Percentiles rank a stretch among this genome's conserved stretches.
phyloP scores from a whole-genome alignment of 1,140 invertebrate species.

The Mesaphorura yosii region DNA sequence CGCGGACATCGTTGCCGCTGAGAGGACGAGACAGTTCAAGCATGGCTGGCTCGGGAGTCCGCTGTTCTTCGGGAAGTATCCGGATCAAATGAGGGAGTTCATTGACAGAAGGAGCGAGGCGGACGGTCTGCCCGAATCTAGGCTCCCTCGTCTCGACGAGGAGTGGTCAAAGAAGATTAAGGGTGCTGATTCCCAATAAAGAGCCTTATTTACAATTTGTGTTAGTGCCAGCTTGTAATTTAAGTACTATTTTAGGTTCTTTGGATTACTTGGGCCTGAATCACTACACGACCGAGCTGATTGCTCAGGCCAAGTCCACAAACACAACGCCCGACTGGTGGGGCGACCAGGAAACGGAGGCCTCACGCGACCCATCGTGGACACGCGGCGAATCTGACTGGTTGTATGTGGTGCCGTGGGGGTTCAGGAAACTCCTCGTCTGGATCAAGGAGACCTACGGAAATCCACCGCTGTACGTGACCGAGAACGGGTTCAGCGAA shows the following conservation, averaged over 20 bases:
- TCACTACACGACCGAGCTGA: constrained; percentile 19
- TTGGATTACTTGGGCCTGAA: constrained; percentile 17
- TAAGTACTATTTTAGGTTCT: constrained; percentile 1
- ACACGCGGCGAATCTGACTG: not conserved
- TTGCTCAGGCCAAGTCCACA: constrained; percentile 12
- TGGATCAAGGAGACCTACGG: constrained; percentile 31
- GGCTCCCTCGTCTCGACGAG: constrained; percentile 40
- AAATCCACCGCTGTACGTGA: constrained; percentile 28
- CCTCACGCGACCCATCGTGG: constrained; percentile 2
- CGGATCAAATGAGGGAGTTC: constrained; percentile 44
- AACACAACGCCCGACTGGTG: not conserved
- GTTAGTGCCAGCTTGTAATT: not conserved
- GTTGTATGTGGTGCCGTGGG: constrained; percentile 36
- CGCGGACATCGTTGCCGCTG: constrained; percentile 13
- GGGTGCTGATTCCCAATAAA: not conserved
- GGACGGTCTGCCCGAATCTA: constrained; percentile 41
- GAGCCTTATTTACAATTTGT: not conserved
- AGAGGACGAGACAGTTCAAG: constrained; percentile 23
- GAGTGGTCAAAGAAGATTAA: constrained; percentile 31
- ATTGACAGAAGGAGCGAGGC: constrained; percentile 42
- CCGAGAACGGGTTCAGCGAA: constrained; percentile 32
- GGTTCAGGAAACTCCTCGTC: constrained; percentile 25
- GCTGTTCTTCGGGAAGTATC: constrained; percentile 35
- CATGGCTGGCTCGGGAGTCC: constrained; percentile 8
- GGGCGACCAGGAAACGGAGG: not conserved